Conservation (phyloP, 2,888 invertebrate species). For the Nudaria mundana region DNA sequence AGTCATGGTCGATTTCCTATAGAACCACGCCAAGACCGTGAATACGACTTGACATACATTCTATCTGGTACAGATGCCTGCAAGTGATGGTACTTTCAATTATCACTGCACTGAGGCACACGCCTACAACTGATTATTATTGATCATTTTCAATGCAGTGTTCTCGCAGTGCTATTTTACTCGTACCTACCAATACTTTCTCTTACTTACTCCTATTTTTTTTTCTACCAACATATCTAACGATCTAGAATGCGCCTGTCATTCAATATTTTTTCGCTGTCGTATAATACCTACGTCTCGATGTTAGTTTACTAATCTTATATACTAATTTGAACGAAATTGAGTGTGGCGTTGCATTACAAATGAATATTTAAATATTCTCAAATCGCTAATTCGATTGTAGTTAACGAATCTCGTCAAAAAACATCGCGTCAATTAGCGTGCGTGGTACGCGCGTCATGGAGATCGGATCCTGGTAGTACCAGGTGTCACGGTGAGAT, state of each 20-base stretch:
- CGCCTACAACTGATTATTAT: constrained; percentile 52
- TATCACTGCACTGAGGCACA: constrained; percentile 62
- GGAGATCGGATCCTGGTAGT: constrained; percentile 73
- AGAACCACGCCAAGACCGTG: constrained; percentile 64
- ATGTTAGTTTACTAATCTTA: constrained; percentile 59
- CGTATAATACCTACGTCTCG: constrained; percentile 53
- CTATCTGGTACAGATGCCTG: constrained; percentile 59
- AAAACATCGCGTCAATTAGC: constrained; percentile 57
- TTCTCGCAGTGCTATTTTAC: constrained; percentile 57
- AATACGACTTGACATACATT: constrained; percentile 74
- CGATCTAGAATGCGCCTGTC: constrained; percentile 63
- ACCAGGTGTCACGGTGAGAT: constrained; percentile 56
- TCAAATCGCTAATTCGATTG: constrained; percentile 45
- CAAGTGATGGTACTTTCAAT: constrained; percentile 75
- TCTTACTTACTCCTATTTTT: constrained; percentile 58
- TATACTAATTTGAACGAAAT: constrained; percentile 55
- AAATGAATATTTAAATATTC: constrained; percentile 51
- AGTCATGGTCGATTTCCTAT: constrained; percentile 60
- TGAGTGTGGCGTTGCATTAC: constrained; percentile 58
- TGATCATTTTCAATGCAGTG: constrained; percentile 63
- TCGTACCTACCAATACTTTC: constrained; percentile 68
- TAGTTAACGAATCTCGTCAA: constrained; percentile 48
- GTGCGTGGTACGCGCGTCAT: constrained; percentile 42
- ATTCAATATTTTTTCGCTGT: constrained; percentile 64
- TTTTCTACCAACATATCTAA: constrained; percentile 41